Evolutionary conservation across 2,888 invertebrate species (phyloP).

Genomic region (Steinernema hermaphroditum): DNA sequence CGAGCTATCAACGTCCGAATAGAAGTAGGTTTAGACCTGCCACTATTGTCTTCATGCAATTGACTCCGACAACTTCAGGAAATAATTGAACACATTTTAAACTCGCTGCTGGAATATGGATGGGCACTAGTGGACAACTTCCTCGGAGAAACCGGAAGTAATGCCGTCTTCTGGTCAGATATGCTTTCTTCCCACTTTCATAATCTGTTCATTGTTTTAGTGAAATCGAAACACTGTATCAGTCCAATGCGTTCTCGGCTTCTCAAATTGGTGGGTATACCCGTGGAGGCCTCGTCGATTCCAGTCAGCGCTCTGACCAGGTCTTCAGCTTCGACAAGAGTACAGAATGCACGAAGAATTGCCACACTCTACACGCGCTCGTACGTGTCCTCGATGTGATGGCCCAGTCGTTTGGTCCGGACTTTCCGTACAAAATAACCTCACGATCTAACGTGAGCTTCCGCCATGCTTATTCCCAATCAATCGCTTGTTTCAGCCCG

Average conservation of each 20-base stretch:
- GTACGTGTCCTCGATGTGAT: slow-evolving; percentile 63
- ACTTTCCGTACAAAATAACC: slow-evolving; percentile 56
- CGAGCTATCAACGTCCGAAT: no score
- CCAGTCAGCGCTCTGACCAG: slow-evolving; percentile 60
- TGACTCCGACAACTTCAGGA: no score
- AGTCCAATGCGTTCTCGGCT: slow-evolving; percentile 55
- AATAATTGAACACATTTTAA: slow-evolving; percentile 56
- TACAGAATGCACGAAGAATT: slow-evolving; percentile 49
- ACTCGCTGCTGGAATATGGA: slow-evolving; percentile 59
- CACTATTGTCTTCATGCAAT: no score
- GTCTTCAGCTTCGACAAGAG: slow-evolving; percentile 63
- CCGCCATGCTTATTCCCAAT: background rate
- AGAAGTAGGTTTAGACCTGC: no score
- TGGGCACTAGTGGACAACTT: slow-evolving; percentile 65
- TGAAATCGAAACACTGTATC: slow-evolving; percentile 58
- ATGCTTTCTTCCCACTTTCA: background rate
- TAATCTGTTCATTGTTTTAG: slow-evolving; percentile 44
- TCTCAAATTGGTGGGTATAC: slow-evolving; percentile 56
- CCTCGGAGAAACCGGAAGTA: slow-evolving; percentile 57
- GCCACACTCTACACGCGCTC: slow-evolving; percentile 51
- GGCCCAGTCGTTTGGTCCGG: slow-evolving; percentile 51
- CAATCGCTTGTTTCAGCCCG: slow-evolving; percentile 76
- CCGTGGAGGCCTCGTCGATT: slow-evolving; percentile 48
- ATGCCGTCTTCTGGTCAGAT: slow-evolving; percentile 48
- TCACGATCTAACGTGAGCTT: slow-evolving; percentile 53